A percentile compares a stretch with the other conserved stretches of the same genome.
Conservation (phyloP, 2,797 vertebrate species). For the Chrysocyon brachyurus region DNA sequence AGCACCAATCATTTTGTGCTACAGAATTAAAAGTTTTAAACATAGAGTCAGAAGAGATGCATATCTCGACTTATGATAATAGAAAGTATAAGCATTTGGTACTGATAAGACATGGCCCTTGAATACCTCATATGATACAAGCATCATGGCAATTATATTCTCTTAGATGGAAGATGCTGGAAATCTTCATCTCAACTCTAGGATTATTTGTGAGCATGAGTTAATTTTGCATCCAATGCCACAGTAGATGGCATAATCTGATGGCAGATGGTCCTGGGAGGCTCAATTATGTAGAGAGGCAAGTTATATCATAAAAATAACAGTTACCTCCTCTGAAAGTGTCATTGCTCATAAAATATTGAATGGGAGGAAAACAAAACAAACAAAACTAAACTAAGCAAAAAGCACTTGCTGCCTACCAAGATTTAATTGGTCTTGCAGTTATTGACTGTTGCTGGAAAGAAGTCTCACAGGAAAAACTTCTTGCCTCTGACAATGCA, state of each 20-base stretch:
- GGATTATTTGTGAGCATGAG: neutral
- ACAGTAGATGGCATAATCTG: neutral
- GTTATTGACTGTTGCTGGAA: conserved; percentile 11
- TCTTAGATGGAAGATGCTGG: neutral
- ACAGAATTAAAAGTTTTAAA: neutral
- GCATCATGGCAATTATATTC: neutral
- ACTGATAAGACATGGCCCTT: neutral
- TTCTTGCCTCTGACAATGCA: neutral
- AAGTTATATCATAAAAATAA: conserved; percentile 26
- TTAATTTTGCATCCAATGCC: neutral
- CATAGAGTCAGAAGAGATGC: neutral
- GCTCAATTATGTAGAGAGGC: neutral
- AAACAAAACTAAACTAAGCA: neutral
- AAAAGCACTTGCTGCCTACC: neutral
- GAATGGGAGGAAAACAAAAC: neutral
- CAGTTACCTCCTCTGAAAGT: neutral
- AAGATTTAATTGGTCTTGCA: conserved; percentile 3
- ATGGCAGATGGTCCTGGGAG: neutral
- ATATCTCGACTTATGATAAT: neutral
- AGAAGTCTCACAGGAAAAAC: neutral
- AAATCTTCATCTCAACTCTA: neutral
- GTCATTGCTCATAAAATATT: conserved; percentile 7
- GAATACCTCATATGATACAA: neutral
- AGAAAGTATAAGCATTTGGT: neutral
- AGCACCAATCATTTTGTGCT: neutral